Base-by-base conservation (phyloP, 2,888 invertebrate genomes). In the Temnothorax rugatulus region DNA sequence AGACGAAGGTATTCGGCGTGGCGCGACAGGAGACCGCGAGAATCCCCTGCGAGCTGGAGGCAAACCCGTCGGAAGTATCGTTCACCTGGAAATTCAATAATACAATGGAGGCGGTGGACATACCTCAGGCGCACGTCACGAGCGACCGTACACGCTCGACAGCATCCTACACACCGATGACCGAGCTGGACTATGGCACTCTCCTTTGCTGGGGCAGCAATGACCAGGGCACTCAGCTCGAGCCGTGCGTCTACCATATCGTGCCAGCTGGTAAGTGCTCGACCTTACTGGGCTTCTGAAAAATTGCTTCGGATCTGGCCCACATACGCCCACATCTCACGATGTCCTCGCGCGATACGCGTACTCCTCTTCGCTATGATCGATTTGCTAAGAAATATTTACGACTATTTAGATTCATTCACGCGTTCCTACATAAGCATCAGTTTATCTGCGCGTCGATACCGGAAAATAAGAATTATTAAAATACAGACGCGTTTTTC, bases 1-100 rank as follows among this genome's bases (percentile, higher is more conserved):
- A 97, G 93, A 96, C 96, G 76, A 96, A 96, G 88, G 96, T 96
- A 18, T 97, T 97, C 93, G 97, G 97, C 41, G 97, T 97, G n/a
- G 97, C 97, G 15, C 95, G 97, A 21, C 96, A 96, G 87, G 97
- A 97, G 94, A 96, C 96, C 13, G 96, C 96, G 57, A 96, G 96
- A 92, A 96, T 97, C 88, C 95, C 96, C n/a, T 97, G 97, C 94
- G 96, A 97, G 91, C 95, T 98, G 61, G 97, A 97, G 88, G 97
- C 97, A 0, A 97, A 98, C 93, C 98, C 98, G 11, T 95, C 96
- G 93, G 97, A 97, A 89, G 96, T 97, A 54, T 95, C 95, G 89
- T 97, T 97, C 95, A 95, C 96, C 84, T 97, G 97, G 97, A 97
- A 96, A 95, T 97, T 97, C 95, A 97, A 97, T 95, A 97, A 97